phyloP scores from a whole-genome alignment of 2,797 vertebrate genomes.

The Cheirogaleus major region DNA sequence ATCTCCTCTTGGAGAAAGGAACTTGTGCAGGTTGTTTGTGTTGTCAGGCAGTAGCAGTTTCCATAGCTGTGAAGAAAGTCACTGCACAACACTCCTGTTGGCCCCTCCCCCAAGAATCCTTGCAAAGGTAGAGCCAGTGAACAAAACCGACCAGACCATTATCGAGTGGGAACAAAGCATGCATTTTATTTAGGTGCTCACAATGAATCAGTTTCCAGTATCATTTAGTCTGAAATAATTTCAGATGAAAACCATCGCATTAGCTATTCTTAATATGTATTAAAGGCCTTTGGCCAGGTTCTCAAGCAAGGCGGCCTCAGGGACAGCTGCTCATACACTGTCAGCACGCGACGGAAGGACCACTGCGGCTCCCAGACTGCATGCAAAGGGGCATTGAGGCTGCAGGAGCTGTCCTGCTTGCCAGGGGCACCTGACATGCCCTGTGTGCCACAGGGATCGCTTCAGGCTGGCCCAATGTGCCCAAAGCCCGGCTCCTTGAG shows the following conservation, averaged over 20 bases:
- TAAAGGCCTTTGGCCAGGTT: background rate
- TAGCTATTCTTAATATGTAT: background rate
- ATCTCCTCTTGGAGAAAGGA: background rate
- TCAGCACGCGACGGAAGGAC: rapidly evolving
- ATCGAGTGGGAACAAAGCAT: background rate
- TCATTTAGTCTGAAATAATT: background rate
- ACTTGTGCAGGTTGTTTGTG: too few species aligned
- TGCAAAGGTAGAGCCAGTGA: background rate
- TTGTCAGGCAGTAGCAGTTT: too few species aligned
- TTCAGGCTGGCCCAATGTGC: constrained; percentile 84
- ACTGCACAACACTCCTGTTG: rapidly evolving
- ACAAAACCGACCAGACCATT: rapidly evolving
- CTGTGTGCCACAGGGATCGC: rapidly evolving
- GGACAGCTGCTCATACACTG: background rate
- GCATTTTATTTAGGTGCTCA: constrained; percentile 32
- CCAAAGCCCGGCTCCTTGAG: constrained; percentile 85
- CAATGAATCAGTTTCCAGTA: background rate
- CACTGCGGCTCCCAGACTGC: rapidly evolving
- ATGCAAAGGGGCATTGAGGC: rapidly evolving
- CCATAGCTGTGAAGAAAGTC: rapidly evolving
- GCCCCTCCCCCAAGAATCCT: rapidly evolving
- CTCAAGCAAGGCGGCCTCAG: background rate
- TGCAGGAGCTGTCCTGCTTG: rapidly evolving
- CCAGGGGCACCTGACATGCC: rapidly evolving
- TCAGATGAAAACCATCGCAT: background rate